These are phyloP conservation scores for Macrosoma leucophasiata DNA, from an alignment of 2,888 invertebrate species.

Conservation along the genomic window DNA sequence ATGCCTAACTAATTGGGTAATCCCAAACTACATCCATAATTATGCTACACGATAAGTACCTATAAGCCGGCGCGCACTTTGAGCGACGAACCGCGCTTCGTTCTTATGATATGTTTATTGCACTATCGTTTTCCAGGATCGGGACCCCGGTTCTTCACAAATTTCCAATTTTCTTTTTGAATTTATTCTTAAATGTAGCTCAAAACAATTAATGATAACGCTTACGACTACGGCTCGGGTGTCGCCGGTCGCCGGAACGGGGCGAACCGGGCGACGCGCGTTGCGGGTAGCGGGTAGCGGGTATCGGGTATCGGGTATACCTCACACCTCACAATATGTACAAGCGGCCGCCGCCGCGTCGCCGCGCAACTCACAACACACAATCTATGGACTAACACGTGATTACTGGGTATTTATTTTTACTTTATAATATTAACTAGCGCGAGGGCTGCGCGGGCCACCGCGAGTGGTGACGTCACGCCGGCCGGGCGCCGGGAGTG, in stretches of 20 bases:
- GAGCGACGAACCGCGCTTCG: neutral
- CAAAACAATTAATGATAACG: constrained; percentile 13
- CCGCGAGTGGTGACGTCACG: too few species aligned
- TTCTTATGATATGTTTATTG: constrained; percentile 28
- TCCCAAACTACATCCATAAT: constrained; percentile 1
- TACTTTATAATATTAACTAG: too few species aligned
- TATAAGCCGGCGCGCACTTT: neutral
- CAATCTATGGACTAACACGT: too few species aligned
- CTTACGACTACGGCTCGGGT: constrained; percentile 7
- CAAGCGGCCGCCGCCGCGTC: neutral
- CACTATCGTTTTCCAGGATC: constrained; percentile 17
- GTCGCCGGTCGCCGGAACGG: too few species aligned
- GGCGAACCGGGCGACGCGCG: too few species aligned
- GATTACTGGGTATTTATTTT: too few species aligned
- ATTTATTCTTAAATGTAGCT: constrained; percentile 7
- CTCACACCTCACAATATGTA: constrained; percentile 6
- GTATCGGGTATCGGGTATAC: constrained; percentile 3
- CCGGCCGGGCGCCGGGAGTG: too few species aligned
- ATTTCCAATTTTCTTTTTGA: constrained; percentile 1
- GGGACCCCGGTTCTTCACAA: constrained; percentile 1
- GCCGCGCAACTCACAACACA: neutral
- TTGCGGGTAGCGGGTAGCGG: constrained; percentile 1
- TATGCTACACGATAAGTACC: neutral
- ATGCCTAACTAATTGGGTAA: neutral
- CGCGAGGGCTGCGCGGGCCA: too few species aligned